Evolutionary conservation across 2,113 vertebrate genomes (phyloP).

Genomic region (Ochotona princeps): DNA sequence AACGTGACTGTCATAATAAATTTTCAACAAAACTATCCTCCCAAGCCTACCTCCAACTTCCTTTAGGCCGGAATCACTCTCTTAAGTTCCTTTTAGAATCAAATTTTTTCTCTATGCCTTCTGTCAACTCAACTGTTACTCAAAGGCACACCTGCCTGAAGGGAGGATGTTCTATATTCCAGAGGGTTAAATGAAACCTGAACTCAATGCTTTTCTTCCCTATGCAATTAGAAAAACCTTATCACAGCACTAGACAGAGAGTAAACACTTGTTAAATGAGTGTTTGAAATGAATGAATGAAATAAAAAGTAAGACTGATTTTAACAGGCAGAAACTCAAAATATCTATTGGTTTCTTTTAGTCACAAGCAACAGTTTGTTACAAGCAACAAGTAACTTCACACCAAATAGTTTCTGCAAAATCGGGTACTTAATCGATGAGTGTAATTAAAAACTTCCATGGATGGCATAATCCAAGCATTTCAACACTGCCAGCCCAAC

Average conservation of each 20-base stretch:
- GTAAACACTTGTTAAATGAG: background rate
- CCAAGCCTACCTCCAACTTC: background rate
- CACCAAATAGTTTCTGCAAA: background rate
- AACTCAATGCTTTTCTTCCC: background rate
- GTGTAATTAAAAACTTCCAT: constrained; percentile 13
- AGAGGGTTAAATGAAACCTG: background rate
- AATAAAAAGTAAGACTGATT: background rate
- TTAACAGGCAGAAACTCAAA: background rate
- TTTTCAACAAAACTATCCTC: constrained; percentile 12
- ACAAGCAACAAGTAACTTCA: background rate
- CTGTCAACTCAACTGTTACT: background rate
- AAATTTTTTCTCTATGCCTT: background rate
- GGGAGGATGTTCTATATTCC: background rate
- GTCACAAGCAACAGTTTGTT: background rate
- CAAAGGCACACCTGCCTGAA: background rate
- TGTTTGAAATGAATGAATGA: background rate
- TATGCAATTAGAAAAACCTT: background rate
- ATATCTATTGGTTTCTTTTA: background rate
- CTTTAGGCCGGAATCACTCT: constrained; percentile 25
- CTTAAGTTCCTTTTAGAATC: background rate
- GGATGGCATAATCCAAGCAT: background rate
- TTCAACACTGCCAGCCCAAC: constrained; percentile 11
- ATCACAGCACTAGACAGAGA: background rate
- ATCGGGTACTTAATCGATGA: background rate
- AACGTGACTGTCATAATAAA: background rate